These are phyloP conservation scores for Daubentonia madagascariensis DNA, from an alignment of 2,113 vertebrate species.

Conservation along the genomic window DNA sequence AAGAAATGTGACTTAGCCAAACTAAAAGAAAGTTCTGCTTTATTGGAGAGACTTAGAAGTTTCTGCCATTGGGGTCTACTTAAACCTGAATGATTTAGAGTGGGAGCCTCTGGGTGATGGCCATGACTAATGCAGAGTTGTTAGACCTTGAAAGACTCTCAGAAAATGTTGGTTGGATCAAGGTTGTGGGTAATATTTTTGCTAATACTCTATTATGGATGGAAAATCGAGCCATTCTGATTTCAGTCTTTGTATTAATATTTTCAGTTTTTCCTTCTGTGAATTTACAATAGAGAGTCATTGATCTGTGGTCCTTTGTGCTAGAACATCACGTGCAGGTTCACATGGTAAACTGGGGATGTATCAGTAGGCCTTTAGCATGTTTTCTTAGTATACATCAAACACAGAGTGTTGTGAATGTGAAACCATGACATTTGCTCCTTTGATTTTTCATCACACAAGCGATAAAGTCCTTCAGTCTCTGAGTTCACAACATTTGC, in stretches of 20 bases:
- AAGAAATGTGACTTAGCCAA: neutral
- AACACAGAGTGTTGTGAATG: neutral
- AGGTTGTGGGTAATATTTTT: neutral
- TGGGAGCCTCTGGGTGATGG: neutral
- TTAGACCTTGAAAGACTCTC: neutral
- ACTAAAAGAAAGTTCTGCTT: neutral
- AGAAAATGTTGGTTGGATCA: neutral
- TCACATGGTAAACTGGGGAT: neutral
- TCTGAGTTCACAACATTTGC: neutral
- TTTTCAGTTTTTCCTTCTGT: neutral
- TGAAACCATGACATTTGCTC: neutral
- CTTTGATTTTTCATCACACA: neutral
- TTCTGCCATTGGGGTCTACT: neutral
- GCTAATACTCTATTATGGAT: neutral
- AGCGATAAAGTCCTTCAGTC: neutral
- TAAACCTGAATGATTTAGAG: neutral
- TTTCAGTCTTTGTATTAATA: neutral
- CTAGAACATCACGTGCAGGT: neutral
- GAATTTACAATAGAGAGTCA: neutral
- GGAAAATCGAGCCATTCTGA: neutral
- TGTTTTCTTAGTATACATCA: neutral
- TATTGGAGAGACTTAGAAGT: neutral
- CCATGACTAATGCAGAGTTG: neutral
- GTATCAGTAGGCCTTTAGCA: neutral
- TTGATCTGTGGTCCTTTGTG: neutral